Base-by-base conservation (phyloP, 2,113 vertebrate species). In the Labeo rohita region DNA sequence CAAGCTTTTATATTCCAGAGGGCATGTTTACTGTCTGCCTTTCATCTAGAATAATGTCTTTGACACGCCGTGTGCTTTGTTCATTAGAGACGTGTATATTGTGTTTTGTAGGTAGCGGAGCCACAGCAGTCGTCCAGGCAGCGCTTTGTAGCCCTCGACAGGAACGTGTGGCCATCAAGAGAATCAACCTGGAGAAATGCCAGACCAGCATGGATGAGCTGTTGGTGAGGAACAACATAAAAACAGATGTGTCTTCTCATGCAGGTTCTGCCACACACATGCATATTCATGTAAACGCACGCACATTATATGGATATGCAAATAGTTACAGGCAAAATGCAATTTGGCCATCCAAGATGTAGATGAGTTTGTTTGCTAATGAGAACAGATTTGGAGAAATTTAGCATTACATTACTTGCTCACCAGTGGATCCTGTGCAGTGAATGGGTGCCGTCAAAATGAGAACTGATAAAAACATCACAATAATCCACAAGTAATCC, bases 201-300 rank as follows among this genome's bases (percentile, higher is more conserved):
- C 98, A 99, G 93, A 99, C 98, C 91, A 99, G 98, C 95, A 99
- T 99, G 98, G 98, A 99, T 80, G 98, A 99, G 90, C 94, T 99
- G 84, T 94, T 99, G 93, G 98, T 99, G 96, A 97, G 97, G 34
- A 73, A 83, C 59, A 47, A 59, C 59, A 80, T 52, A 52, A 16
- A 54, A 10, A 77, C 49, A 77, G 68, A 23, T 54, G 49, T 34
- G n/a, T 77, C 75, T 66, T 10, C 49, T 39, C 72, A 39, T 23
- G 34, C 50, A n/a, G 47, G 54, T 54, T 63, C 45, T 63, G 21
- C 78, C 11, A 47, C 45, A 80, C 59, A 47, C 39, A 80, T 65
- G 43, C 78, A 80, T 23, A 80, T 28, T 13, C 18, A 80, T 47
- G 39, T 43, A 28, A n/a, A 66, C 15, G 66, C 23, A 54, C 56